Evolutionary conservation across 2,113 vertebrate genomes (phyloP), one percentile per base, ranked within the genome.

Genomic region (Nibea albiflora): DNA sequence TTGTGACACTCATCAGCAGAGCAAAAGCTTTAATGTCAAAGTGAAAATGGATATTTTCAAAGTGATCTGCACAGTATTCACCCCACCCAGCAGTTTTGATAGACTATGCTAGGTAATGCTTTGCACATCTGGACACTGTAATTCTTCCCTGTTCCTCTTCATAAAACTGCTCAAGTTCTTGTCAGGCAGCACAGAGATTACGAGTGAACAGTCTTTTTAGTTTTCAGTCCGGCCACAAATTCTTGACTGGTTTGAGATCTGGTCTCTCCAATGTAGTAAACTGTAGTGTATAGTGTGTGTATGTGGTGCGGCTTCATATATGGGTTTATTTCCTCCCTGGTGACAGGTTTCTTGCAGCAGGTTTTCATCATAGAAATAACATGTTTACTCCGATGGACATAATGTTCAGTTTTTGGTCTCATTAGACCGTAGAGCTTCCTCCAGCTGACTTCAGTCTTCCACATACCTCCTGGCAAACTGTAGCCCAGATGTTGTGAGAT

Each of bases 401-500:
- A 78, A 71, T 22, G 22, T 35, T 50, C 4, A 4, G n/a, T 50
- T 70, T 61, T 70, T 11, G 35, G 20, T 53, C 35, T 63, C 53
- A 47, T 77, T 54, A 47, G 61, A 49, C 46, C 16, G 61, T 4
- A 42, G 22, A 46, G 17, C 54, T 71, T 72, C 28, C 68, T 72
- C 42, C 16, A 53, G 4, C 49, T 66, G 70, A 26, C 42, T 57
- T 50, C 42, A n/a, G 22, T 44, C n/a, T 58, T 11, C 61, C 17
- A 31, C 24, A n/a, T 75, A 31, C 44, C 44, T 24, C 64, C 10
- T 81, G 54, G 50, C 22, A 44, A 70, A 53, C 16, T 66, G 53
- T 49, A 26, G 70, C 52, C 63, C 57, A 72, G 53, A 74, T 70
- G 28, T 57, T 5, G 61, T 11, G 35, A 1, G 39, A 47, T 24